A percentile compares a stretch with the other conserved stretches of the same genome.
Evolutionary conservation across 1,140 invertebrate species (phyloP).

Genomic region (Oncopodura yosiiana): DNA sequence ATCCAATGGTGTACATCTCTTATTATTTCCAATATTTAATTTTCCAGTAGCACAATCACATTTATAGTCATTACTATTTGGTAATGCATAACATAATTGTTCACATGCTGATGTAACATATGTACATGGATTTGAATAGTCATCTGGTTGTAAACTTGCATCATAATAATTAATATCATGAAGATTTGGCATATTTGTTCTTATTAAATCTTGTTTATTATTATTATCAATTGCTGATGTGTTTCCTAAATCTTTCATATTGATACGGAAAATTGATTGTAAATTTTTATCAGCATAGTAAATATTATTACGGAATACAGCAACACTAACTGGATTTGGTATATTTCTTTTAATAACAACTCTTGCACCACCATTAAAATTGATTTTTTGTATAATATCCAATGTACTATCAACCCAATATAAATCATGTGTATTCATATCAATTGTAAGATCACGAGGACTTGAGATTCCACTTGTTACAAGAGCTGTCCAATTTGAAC

Average conservation of each 20-base stretch:
- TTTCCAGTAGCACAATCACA: slow-evolving; percentile 89
- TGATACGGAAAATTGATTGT: slow-evolving; percentile 58
- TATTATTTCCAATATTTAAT: slow-evolving; percentile 49
- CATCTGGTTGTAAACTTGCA: slow-evolving; percentile 68
- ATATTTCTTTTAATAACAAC: slow-evolving; percentile 76
- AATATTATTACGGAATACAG: slow-evolving; percentile 64
- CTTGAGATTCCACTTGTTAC: slow-evolving; percentile 82
- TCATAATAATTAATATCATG: slow-evolving; percentile 86
- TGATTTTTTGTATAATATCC: slow-evolving; percentile 83
- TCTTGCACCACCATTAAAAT: slow-evolving; percentile 64
- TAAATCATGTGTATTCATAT: slow-evolving; percentile 86
- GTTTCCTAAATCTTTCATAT: neutral
- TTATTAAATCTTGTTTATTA: slow-evolving; percentile 42
- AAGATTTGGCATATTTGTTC: slow-evolving; percentile 71
- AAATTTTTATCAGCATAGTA: slow-evolving; percentile 96
- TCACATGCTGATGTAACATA: slow-evolving; percentile 69
- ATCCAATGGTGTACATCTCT: slow-evolving; percentile 65
- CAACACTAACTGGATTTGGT: slow-evolving; percentile 90
- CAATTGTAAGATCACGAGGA: slow-evolving; percentile 85
- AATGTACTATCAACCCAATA: slow-evolving; percentile 94
- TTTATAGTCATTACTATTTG: slow-evolving; percentile 47
- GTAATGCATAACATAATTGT: slow-evolving; percentile 90
- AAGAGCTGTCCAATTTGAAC: slow-evolving; percentile 72
- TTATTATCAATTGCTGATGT: neutral
- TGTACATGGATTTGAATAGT: slow-evolving; percentile 66